Evolutionary conservation across 2,113 vertebrate genomes (phyloP), one percentile per base, ranked within the genome.

Genomic region (Cariama cristata): DNA sequence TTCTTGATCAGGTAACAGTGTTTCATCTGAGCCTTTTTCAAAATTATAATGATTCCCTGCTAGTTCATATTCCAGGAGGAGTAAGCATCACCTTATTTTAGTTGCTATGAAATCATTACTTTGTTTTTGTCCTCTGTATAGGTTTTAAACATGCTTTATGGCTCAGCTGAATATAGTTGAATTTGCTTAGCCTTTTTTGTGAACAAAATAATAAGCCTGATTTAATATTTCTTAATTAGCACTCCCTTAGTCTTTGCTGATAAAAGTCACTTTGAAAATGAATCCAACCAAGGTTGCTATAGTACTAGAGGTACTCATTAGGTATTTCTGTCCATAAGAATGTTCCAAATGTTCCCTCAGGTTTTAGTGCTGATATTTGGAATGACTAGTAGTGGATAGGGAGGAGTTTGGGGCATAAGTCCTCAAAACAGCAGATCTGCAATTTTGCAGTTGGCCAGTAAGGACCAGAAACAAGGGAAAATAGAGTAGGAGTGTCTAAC

Each of bases 161-260:
- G 42, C 27, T 93, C 50, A 80, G 27, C 23, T 89, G 50, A 94
- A 94, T 75, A 50, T 27, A 77, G 64, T 30, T 91, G 55, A 67
- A 87, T 95, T 96, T 91, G 19, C 50, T 91, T 91, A 79, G 38
- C 28, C 26, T 79, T 79, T 66, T 80, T 81, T 86, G 56, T 93
- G 60, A 79, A 79, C 35, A 89, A 80, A 97, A 80, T 81, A 83
- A 90, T 79, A 86, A 91, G 27, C 58, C 22, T 82, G 86, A 92
- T 82, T 88, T 88, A 86, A 82, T 84, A 86, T 88, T 92, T 96
- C 76, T 91, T 96, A 94, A 95, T 97, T 97, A 95, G 45, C 45
- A 17, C 16, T 87, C 53, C 21, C 60, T 86, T 86, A 76, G 83
- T 73, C 45, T 68, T 96, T 82, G 72, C 86, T 89, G 86, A 83